Evolutionary conservation across 2,888 invertebrate species (phyloP).

Genomic region (Charanyca ferruginea): DNA sequence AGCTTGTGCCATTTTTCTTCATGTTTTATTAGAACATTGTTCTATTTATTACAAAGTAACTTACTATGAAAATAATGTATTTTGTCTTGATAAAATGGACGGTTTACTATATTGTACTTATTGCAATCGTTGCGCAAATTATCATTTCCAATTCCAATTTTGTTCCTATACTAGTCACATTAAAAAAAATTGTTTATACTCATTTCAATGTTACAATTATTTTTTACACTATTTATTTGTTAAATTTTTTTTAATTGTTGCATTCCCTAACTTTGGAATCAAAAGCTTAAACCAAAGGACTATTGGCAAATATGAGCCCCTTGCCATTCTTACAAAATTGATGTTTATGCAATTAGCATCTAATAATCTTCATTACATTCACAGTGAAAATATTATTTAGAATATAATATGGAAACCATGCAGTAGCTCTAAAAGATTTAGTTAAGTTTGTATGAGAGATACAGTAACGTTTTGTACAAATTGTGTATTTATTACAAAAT

Average conservation of each 20-base stretch:
- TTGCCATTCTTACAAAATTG: conserved; percentile 33
- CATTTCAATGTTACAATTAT: conserved; percentile 26
- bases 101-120: conserved; percentile 4
- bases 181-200: conserved; percentile 34
- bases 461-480: conserved; percentile 62
- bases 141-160: conserved; percentile 21
- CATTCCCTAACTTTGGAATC: conserved; percentile 49
- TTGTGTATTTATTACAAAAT: conserved; percentile 61
- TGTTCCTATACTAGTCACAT: conserved; percentile 57
- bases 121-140: conserved; percentile 5
- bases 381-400: conserved; percentile 46
- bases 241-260: conserved; percentile 25
- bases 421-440: conserved; percentile 40
- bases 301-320: conserved; percentile 18
- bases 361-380: conserved; percentile 57
- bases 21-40: neutral
- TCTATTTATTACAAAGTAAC: conserved; percentile 8
- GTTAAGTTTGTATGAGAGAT: conserved; percentile 52
- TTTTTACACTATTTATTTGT: conserved; percentile 12
- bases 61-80: conserved; percentile 1
- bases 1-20: conserved; percentile 28
- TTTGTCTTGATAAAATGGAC: neutral
- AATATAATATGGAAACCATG: conserved; percentile 26
- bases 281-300: conserved; percentile 46
- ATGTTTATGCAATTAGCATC: conserved; percentile 26